phyloP scores from a whole-genome alignment of 1,140 invertebrate species.

The Rhysida immarginata region DNA sequence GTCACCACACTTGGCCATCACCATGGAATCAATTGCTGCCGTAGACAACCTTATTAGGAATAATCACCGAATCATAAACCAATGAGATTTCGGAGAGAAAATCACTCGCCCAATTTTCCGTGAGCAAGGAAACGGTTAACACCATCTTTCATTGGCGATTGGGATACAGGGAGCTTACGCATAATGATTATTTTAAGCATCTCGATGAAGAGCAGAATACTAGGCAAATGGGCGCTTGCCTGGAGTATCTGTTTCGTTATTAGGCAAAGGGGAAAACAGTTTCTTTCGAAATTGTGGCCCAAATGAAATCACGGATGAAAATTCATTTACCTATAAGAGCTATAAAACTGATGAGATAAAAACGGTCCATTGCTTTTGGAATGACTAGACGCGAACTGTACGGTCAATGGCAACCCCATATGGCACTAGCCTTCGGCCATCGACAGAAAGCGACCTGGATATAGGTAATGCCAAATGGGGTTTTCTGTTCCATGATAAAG shows the following conservation, averaged over 20 bases:
- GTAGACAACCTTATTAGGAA: not conserved
- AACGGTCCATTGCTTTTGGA: not conserved
- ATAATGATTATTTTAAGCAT: not conserved
- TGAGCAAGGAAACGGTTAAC: not conserved
- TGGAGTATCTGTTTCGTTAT: not conserved
- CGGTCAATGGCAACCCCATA: not conserved
- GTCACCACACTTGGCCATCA: not conserved
- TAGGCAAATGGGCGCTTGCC: conserved; percentile 3
- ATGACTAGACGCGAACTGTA: not conserved
- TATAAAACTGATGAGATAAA: not conserved
- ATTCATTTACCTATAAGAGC: not conserved
- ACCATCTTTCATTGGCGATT: not conserved
- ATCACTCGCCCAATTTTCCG: no score
- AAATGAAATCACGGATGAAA: not conserved
- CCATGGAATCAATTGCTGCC: not conserved
- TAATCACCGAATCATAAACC: not conserved
- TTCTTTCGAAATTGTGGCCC: conserved; percentile 6
- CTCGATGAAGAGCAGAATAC: not conserved
- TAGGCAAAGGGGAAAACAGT: not conserved
- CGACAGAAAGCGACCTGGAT: not conserved
- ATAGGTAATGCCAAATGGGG: not conserved
- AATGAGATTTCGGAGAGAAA: not conserved
- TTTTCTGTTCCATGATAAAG: not conserved
- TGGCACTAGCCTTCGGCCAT: not conserved
- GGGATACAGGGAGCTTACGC: not conserved